phyloP scores from a whole-genome alignment of 2,797 vertebrate species.

The Clarias platycephalus region DNA sequence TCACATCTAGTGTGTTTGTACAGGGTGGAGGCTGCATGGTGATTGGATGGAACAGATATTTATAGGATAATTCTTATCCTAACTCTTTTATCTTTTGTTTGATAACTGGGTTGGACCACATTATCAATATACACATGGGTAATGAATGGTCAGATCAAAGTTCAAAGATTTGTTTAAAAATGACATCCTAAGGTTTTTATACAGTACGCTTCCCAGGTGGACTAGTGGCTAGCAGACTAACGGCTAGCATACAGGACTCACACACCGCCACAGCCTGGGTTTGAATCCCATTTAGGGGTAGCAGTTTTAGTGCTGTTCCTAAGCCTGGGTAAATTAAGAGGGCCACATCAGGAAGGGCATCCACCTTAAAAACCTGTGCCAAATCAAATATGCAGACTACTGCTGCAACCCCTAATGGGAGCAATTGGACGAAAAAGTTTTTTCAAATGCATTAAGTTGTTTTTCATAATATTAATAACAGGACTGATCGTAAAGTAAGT shows the following conservation, averaged over 20 bases:
- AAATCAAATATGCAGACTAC: too few relatives aligned
- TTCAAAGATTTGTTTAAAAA: neutral
- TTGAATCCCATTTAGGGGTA: too few relatives aligned
- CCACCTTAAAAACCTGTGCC: too few relatives aligned
- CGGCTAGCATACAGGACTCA: too few relatives aligned
- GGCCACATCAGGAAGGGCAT: too few relatives aligned
- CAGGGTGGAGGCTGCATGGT: neutral
- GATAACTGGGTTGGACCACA: conserved; percentile 1
- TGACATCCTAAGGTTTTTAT: neutral
- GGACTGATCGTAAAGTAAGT: neutral
- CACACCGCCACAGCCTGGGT: too few relatives aligned
- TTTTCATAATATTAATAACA: neutral
- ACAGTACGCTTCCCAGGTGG: too few relatives aligned
- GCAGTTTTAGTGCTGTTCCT: too few relatives aligned
- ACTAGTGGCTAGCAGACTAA: too few relatives aligned
- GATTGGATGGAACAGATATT: neutral
- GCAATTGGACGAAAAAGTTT: too few relatives aligned
- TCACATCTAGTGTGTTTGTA: neutral
- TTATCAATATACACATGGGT: neutral
- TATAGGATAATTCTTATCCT: neutral
- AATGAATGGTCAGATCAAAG: neutral
- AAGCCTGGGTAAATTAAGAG: too few relatives aligned
- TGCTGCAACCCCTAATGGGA: too few relatives aligned
- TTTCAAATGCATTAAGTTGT: neutral
- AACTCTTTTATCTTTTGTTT: conserved; percentile 12